Conservation (phyloP, 2,797 vertebrate genomes). For the Potorous gilbertii region DNA sequence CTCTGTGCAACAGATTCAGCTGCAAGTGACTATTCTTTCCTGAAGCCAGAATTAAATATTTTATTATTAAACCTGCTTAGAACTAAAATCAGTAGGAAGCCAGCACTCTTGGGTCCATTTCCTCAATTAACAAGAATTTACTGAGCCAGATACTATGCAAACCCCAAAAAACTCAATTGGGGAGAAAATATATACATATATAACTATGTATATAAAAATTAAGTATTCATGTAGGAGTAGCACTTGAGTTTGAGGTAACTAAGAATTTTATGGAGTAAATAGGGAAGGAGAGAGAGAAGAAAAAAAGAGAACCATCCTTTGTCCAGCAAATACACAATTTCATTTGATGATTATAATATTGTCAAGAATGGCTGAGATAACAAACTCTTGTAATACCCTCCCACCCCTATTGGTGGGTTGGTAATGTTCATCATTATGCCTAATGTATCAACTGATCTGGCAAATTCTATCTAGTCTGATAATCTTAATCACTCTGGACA, state of each 20-base stretch:
- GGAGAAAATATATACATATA: not conserved
- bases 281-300: not conserved
- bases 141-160: not conserved
- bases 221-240: not conserved
- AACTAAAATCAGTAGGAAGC: not conserved
- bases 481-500: not conserved
- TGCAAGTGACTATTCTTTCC: not conserved
- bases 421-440: not conserved
- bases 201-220: not conserved
- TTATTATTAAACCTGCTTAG: not conserved
- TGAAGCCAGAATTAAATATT: not conserved
- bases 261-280: not conserved
- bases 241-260: not conserved
- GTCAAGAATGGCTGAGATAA: not conserved
- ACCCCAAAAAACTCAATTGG: not conserved
- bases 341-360: not conserved
- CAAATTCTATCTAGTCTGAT: not conserved
- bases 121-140: not conserved
- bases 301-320: not conserved
- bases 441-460: not conserved
- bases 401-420: not conserved
- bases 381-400: not conserved
- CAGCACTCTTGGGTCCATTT: not conserved
- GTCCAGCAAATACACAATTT: not conserved
- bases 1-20: not conserved